Evolutionary conservation across 2,113 vertebrate genomes (phyloP), one percentile per base, ranked within the genome.

Genomic region (Sylvia atricapilla): DNA sequence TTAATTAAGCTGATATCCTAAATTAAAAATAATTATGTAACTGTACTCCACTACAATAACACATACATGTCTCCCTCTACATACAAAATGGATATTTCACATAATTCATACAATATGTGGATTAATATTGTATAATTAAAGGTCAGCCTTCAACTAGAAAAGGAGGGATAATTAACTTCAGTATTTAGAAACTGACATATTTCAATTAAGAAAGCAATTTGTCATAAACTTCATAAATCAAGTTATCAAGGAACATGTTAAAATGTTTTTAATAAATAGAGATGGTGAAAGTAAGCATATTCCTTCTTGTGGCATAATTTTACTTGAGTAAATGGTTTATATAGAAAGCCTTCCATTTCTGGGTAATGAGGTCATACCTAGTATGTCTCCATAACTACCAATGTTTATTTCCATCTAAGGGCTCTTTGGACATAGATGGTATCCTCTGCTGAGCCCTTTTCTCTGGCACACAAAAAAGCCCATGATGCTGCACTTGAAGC

Each of bases 21-120:
- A 98, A 98, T 98, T 98, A 97, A 98, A 97, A 98, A 97, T 97
- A 98, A 98, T 98, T 97, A 97, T 97, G 97, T 98, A 98, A 98
- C 97, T 93, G 84, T 97, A 98, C 87, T 97, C 97, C 94, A 92
- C 93, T 97, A 95, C 95, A 97, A 98, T 97, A 98, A 97, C 83
- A 96, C 87, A 87, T 83, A 77, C 82, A 84, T 95, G 68, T 86
- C 78, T 97, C 64, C 97, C 93, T 96, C 97, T 89, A 88, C 94
- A 96, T 94, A 94, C 96, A 94, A 97, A 98, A 98, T 76, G 47
- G 74, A 25, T 79, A 69, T 88, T 96, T 96, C 15, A 5, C 47
- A 50, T 95, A 97, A 98, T 98, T 92, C 94, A 90, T 97, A 96
- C 89, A 97, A 90, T 97, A 93, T 97, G 92, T 95, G 92, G 82